phyloP scores from a whole-genome alignment of 2,113 vertebrate genomes.

The Synodontis membranacea region DNA sequence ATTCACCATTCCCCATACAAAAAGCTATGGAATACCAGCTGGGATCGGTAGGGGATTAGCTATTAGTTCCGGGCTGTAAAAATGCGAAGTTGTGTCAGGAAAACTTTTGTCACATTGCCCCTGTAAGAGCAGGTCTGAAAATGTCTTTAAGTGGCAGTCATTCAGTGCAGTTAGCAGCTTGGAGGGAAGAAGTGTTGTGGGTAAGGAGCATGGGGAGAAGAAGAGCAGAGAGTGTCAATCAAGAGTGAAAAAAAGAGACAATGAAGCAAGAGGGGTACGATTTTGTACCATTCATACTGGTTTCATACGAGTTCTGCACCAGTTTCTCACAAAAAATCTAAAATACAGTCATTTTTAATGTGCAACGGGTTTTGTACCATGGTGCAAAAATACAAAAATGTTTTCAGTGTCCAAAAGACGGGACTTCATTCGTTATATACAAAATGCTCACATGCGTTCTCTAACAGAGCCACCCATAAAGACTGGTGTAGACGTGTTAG shows the following conservation, averaged over 20 bases:
- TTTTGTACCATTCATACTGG: background rate
- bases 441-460: background rate
- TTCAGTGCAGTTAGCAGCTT: constrained; percentile 19
- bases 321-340: background rate
- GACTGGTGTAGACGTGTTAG: background rate
- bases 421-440: background rate
- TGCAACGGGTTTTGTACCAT: background rate
- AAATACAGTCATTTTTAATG: background rate
- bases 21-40: constrained; percentile 46
- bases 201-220: constrained; percentile 16
- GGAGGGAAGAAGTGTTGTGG: constrained; percentile 38
- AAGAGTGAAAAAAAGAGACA: background rate
- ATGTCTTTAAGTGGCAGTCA: constrained; percentile 16
- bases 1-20: constrained; percentile 51
- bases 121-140: constrained; percentile 31
- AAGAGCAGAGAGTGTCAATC: constrained; percentile 26
- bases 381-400: background rate
- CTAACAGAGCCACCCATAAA: background rate
- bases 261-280: background rate
- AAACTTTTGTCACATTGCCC: constrained; percentile 41
- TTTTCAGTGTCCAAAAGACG: background rate
- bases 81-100: constrained; percentile 29
- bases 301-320: no score
- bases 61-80: constrained; percentile 41
- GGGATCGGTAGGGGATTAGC: constrained; percentile 45